phyloP scores from a whole-genome alignment of 2,888 invertebrate genomes.

The Micropterix aruncella region DNA sequence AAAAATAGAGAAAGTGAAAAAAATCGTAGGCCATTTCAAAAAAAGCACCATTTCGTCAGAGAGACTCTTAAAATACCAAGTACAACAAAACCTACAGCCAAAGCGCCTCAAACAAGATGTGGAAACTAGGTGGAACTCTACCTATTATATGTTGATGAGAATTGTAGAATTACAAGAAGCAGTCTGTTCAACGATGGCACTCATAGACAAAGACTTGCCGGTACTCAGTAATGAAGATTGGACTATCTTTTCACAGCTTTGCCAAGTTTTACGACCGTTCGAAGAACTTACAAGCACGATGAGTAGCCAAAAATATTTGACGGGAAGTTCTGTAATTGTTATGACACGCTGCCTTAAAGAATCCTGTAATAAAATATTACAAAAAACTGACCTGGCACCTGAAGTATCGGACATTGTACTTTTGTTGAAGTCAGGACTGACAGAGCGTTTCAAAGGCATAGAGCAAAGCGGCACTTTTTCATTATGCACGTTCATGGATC shows the following conservation, averaged over 20 bases:
- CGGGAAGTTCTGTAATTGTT: neutral
- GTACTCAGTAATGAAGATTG: neutral
- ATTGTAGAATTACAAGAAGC: no score
- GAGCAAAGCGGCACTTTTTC: constrained; percentile 8
- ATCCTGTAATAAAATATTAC: neutral
- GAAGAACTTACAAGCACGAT: neutral
- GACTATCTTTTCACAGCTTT: neutral
- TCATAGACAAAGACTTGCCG: neutral
- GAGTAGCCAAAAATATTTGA: neutral
- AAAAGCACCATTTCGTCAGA: constrained; percentile 5
- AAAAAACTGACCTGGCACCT: neutral
- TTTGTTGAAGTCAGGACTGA: constrained; percentile 5
- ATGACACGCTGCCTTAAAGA: neutral
- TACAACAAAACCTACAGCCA: constrained; percentile 6
- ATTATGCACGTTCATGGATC: constrained; percentile 7
- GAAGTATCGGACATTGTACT: neutral
- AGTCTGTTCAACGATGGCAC: no score
- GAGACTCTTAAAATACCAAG: constrained; percentile 6
- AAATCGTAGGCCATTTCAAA: constrained; percentile 8
- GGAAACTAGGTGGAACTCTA: constrained; percentile 15
- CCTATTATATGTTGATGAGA: constrained; percentile 12
- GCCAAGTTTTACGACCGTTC: neutral
- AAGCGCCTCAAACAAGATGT: constrained; percentile 14
- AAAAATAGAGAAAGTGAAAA: constrained; percentile 8
- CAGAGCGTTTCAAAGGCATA: constrained; percentile 4